Base-by-base conservation (phyloP, 1,140 invertebrate species). In the Cydia pomonella region DNA sequence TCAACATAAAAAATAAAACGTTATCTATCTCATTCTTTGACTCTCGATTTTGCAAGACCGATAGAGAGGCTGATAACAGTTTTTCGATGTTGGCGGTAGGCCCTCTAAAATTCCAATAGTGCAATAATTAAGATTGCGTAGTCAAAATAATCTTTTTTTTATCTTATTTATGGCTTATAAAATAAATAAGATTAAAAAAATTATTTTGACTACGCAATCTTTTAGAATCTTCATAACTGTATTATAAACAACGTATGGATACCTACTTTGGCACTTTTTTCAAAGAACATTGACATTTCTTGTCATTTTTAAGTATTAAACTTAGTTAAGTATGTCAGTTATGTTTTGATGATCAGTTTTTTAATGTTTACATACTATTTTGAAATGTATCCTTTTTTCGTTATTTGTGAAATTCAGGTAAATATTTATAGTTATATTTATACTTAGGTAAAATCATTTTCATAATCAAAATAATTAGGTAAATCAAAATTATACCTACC, bases 221-320 rank as follows among this genome's bases (percentile, higher is more conserved):
- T 50, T n/a, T 6, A 4, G 47, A n/a, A 27, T 27, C 1, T 27
- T 27, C 25, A 27, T 27, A 27, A 27, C 2, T 50, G 2, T 50
- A 50, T n/a, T 18, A 50, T 5, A 50, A n/a, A 50, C 13, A 18
- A 53, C 16, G n/a, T 18, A 53, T 18, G n/a, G 50, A 53, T 53
- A 53, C 50, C 50, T 53, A 53, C 16, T 53, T 53, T 53, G n/a
- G 18, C 50, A 21, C 50, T 53, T 53, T 53, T 18, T 47, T n/a
- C n/a, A n/a, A n/a, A n/a, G n/a, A n/a, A n/a, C 29, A 33, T 50
- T 50, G 13, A 50, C 3, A n/a, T 50, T 50, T 50, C n/a, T n/a
- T n/a, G n/a, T n/a, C n/a, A n/a, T 9, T 41, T 41, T 41, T 41
- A 41, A 7, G 27, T 29, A 29, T n/a, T 33, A 6, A 33, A 33